Base-by-base conservation (phyloP, 2,113 vertebrate genomes). In the Okapia johnstoni region DNA sequence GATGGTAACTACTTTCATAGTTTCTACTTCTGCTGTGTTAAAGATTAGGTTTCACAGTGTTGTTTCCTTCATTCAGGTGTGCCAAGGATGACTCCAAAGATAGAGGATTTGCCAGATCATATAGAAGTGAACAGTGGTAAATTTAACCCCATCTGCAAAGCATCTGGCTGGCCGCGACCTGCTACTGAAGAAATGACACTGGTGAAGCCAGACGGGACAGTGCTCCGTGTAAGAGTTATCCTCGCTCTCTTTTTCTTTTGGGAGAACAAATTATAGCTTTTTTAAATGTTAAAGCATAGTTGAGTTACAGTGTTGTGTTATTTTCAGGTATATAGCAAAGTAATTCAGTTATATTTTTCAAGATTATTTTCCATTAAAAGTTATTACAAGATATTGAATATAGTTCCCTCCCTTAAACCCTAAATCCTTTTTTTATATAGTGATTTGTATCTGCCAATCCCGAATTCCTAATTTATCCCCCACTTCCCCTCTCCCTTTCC, bases 171-270 rank as follows among this genome's bases (percentile, higher is more conserved):
- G 16, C 99, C 99, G 0, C 98, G 99, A 76, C 99, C 99, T 94
- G 95, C 98, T 90, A 97, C 98, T 81, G 99, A 99, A 93, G 99
- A 99, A 97, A 99, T 99, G 97, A 98, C 98, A 33, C 98, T 99
- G 52, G 96, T 99, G 48, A 99, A 99, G 96, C 99, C 99, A 1
- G 98, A 99, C 93, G 99, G 99, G 92, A 98, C 98, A 66, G 97
- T 99, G 48, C 97, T 99, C 88, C 98, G 96, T 93, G 99, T 99
- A 98, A 93, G 98, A 57, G 57, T 33, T 54, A 30, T n/a, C 87
- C 52, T 61, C 48, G 43, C 36, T 73, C n/a, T 19, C 17, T 36
- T 4, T 76, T 46, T 30, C 30, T 30, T 33, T 79, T 30, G 5
- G 46, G 19, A 79, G 76, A 79, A 79, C 46, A 79, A 50, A 50